These are phyloP conservation scores for Leuciscus idus DNA, from an alignment of 2,113 vertebrate genomes.

Conservation along the genomic window DNA sequence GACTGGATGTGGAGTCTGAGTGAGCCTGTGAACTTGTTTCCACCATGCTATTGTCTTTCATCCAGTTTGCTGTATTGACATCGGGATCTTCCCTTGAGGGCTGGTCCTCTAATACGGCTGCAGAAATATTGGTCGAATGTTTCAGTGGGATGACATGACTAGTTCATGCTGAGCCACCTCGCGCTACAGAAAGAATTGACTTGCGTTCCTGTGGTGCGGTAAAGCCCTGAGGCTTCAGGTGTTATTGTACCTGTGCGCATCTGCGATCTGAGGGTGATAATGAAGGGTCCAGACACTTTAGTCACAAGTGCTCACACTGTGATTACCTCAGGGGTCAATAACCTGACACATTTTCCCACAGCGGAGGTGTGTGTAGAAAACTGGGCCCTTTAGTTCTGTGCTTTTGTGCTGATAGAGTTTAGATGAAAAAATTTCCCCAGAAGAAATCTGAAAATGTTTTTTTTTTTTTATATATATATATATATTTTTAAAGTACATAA, in stretches of 20 bases:
- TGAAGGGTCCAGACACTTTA: slow-evolving; percentile 35
- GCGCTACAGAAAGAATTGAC: slow-evolving; percentile 16
- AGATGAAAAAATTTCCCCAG: background rate
- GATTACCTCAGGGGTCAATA: slow-evolving; percentile 36
- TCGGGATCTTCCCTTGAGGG: background rate
- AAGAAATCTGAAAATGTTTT: background rate
- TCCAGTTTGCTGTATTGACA: slow-evolving; percentile 16
- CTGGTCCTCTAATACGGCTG: background rate
- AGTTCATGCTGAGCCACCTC: background rate
- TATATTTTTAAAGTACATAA: background rate
- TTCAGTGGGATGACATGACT: background rate
- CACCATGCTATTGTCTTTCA: background rate
- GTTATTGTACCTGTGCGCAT: slow-evolving; percentile 18
- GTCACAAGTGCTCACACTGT: slow-evolving; percentile 33
- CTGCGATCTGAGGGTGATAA: slow-evolving; percentile 27
- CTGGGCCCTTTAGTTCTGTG: background rate
- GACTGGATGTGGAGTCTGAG: slow-evolving; percentile 36
- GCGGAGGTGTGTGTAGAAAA: background rate
- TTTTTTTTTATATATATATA: too few species aligned
- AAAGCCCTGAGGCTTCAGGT: slow-evolving; percentile 23
- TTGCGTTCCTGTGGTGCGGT: background rate
- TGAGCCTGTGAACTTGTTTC: slow-evolving; percentile 31
- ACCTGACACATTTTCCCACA: slow-evolving; percentile 35
- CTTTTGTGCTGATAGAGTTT: background rate
- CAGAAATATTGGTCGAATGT: background rate